phyloP scores from a whole-genome alignment of 2,888 invertebrate species.

The Napeogenes inachia region DNA sequence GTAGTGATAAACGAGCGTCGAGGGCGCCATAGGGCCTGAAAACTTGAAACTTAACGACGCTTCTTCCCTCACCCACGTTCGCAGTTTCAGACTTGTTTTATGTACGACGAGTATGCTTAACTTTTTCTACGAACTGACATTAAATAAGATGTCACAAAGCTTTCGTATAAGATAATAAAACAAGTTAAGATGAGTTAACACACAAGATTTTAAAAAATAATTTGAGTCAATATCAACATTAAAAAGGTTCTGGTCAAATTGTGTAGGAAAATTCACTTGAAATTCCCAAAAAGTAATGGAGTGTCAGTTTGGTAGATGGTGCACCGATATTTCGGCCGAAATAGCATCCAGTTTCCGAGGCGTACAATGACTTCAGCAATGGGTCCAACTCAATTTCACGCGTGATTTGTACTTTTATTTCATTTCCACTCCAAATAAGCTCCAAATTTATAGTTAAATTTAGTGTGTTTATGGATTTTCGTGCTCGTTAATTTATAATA shows the following conservation, averaged over 20 bases:
- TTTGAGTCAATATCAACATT: too few species aligned
- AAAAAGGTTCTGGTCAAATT: too few species aligned
- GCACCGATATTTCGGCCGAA: constrained; percentile 30
- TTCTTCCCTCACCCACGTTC: constrained; percentile 45
- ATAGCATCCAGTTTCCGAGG: constrained; percentile 50
- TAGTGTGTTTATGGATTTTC: neutral
- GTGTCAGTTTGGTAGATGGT: constrained; percentile 29
- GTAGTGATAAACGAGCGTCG: constrained; percentile 63
- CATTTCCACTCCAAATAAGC: constrained; percentile 49
- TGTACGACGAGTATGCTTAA: constrained; percentile 43
- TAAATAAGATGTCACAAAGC: constrained; percentile 40
- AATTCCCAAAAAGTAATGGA: constrained; percentile 17
- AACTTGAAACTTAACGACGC: constrained; percentile 62
- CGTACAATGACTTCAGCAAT: constrained; percentile 59
- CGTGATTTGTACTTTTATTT: constrained; percentile 74
- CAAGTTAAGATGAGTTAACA: neutral
- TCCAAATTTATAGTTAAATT: constrained; percentile 18
- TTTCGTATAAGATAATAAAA: constrained; percentile 29
- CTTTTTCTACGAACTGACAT: constrained; percentile 49
- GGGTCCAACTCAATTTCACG: constrained; percentile 74
- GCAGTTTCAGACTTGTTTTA: constrained; percentile 57
- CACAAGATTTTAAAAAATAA: too few species aligned
- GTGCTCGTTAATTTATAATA: too few species aligned
- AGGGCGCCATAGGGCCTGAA: constrained; percentile 54
- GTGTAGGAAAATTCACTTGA: constrained; percentile 9